Evolutionary conservation across 2,888 invertebrate species (phyloP).

Genomic region (Caenorhabditis drosophilae): DNA sequence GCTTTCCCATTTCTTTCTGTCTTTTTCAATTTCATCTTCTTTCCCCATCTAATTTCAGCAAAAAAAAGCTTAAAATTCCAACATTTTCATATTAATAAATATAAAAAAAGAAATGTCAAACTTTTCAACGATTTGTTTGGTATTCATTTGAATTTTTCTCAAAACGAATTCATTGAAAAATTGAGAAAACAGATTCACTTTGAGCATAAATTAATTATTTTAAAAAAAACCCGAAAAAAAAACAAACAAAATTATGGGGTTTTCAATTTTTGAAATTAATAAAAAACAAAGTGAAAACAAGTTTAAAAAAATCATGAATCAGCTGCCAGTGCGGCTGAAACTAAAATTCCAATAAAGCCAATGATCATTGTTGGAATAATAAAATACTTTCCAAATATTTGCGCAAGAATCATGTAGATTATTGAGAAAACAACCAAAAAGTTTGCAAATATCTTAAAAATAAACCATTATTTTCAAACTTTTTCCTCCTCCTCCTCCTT

Average conservation of each 20-base stretch:
- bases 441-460: constrained; percentile 4
- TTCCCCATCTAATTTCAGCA: constrained; percentile 23
- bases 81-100: background rate
- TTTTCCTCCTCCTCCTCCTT: no score
- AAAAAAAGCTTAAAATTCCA: constrained; percentile 1
- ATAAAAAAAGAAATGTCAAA: background rate
- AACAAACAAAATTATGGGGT: no score
- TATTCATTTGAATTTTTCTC: no score
- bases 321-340: no score
- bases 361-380: constrained; percentile 1
- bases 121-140: no score
- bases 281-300: no score
- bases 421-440: background rate
- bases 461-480: background rate
- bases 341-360: no score
- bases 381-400: background rate
- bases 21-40: constrained; percentile 35
- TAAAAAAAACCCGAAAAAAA: no score
- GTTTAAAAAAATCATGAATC: no score
- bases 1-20: constrained; percentile 43
- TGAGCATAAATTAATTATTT: background rate
- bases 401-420: constrained; percentile 1
- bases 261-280: no score
- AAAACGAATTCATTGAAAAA: no score
- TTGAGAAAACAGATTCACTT: no score